Base-by-base conservation (phyloP, 2,797 vertebrate species). In the Cirrhinus molitorella region DNA sequence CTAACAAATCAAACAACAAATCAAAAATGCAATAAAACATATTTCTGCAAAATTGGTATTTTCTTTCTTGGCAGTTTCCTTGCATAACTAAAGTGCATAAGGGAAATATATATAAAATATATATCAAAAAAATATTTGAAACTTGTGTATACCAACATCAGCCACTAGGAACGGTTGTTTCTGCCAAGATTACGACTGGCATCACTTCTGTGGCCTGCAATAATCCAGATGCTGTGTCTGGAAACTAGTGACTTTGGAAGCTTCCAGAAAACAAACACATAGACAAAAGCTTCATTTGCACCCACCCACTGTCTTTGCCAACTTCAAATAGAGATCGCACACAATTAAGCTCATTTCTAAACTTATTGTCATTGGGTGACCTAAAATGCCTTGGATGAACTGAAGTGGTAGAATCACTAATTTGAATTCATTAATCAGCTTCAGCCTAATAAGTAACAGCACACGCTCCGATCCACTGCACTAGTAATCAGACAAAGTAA, bases 341-440 rank as follows among this genome's bases (percentile, higher is more conserved):
- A 28, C 14, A 81, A 51, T 76, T 28, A 59, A 40, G 16, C 23
- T 45, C 16, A 61, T 71, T 57, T 77, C 45, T 63, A 45, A 28
- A 14, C 53, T 34, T 61, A 65, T 63, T 84, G 66, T 72, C 76
- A 63, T 28, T 65, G 67, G 43, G 6, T 63, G 57, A 81, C 83
- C 76, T 49, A 68, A 80, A 72, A 59, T 85, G 28, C 61, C 51
- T 59, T 47, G 28, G 45, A 81, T 81, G 63, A 75, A 81, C 57
- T 81, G 43, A 77, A 67, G 59, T 47, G 23, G 34, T 68, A 45
- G 81, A 67, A 63, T 49, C 57, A 17, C 47, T 82, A 0, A 75
- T 82, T 74, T 55, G 23, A 83, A 76, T 67, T 67, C 61, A 83
- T 83, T 83, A 63, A 76, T 83, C 72, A 83, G 61, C 51, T 55